These are phyloP conservation scores for Campoletis sonorensis DNA, from an alignment of 1,140 invertebrate genomes.

Conservation along the genomic window DNA sequence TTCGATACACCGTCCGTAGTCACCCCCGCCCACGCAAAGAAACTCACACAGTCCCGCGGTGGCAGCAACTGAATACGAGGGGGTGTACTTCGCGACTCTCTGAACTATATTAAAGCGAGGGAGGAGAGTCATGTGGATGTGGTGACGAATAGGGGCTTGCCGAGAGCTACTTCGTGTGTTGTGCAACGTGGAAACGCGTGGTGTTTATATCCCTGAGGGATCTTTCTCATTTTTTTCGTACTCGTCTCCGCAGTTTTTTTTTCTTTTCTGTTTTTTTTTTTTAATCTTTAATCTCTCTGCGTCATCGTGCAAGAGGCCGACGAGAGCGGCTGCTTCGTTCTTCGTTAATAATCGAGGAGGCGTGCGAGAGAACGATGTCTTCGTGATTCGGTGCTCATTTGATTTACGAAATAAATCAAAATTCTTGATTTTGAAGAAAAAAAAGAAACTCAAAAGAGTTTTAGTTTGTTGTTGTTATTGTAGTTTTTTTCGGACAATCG, in stretches of 20 bases:
- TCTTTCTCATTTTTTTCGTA: background rate
- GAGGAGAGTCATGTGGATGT: constrained; percentile 22
- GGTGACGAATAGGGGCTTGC: background rate
- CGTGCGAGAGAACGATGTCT: background rate
- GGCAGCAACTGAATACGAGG: too few species aligned
- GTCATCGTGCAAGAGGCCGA: background rate
- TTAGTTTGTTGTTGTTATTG: too few species aligned
- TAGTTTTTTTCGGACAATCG: too few species aligned
- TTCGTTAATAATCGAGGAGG: background rate
- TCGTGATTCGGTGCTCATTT: too few species aligned
- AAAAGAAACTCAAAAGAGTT: too few species aligned
- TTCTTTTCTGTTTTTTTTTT: background rate
- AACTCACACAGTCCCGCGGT: background rate
- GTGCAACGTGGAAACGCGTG: background rate
- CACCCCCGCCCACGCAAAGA: constrained; percentile 5
- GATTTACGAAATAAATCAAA: too few species aligned
- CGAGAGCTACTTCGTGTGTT: background rate
- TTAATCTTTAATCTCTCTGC: background rate
- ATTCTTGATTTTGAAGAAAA: too few species aligned
- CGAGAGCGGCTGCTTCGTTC: background rate
- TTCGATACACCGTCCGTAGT: background rate
- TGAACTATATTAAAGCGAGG: constrained; percentile 21
- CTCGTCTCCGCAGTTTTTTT: background rate
- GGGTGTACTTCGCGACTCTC: too few species aligned
- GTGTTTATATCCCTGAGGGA: constrained; percentile 9